phyloP scores from a whole-genome alignment of 2,113 vertebrate genomes.

The Corythaixoides concolor region DNA sequence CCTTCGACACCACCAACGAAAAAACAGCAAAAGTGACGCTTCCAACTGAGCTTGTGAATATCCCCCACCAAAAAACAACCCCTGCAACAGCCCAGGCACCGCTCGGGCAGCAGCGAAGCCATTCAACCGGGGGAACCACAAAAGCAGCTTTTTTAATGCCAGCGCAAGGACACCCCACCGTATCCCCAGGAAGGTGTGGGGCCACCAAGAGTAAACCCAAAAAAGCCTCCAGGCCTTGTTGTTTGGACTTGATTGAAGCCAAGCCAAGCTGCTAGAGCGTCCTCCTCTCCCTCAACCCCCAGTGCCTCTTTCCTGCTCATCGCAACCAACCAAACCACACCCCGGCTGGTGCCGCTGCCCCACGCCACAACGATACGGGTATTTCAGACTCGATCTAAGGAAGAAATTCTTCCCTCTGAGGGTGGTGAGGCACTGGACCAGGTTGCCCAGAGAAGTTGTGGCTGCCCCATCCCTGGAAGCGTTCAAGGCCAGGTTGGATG shows the following conservation, averaged over 20 bases:
- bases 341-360: not conserved
- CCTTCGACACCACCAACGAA: fast-evolving
- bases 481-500: not conserved
- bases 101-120: fast-evolving
- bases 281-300: not conserved
- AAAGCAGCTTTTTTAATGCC: not conserved
- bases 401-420: too few species aligned
- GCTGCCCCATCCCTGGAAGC: not conserved
- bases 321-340: not conserved
- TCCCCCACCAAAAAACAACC: fast-evolving
- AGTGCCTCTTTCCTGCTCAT: too few species aligned
- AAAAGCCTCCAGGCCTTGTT: not conserved
- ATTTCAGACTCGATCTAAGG: too few species aligned
- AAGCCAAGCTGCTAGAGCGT: not conserved
- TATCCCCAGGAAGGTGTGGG: fast-evolving
- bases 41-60: fast-evolving
- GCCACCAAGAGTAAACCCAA: not conserved
- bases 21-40: not conserved
- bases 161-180: fast-evolving
- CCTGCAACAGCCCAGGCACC: not conserved
- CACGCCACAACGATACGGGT: not conserved
- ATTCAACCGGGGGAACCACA: not conserved
- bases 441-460: too few species aligned
- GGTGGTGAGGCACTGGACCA: too few species aligned
- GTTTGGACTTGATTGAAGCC: not conserved